Conservation (phyloP, 1,140 invertebrate species). For the Drosophila kurseongensis region DNA sequence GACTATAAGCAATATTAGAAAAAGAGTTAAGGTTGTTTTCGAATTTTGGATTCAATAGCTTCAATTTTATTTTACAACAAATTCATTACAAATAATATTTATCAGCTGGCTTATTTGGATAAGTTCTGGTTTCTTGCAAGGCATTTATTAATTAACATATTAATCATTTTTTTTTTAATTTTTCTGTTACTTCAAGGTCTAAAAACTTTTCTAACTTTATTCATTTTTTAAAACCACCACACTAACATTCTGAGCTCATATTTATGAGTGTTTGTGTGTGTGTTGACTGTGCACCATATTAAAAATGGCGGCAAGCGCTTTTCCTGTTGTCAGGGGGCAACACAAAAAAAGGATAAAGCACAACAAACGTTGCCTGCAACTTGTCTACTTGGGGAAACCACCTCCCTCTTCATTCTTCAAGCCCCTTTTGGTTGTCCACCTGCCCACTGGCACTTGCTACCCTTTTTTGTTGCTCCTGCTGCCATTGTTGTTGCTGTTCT, state of each 20-base stretch:
- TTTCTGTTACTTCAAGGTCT: neutral
- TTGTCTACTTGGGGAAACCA: slow-evolving; percentile 35
- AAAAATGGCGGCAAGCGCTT: slow-evolving; percentile 77
- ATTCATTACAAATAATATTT: too few species aligned
- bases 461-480: slow-evolving; percentile 46
- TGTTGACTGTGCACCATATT: slow-evolving; percentile 63
- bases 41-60: too few species aligned
- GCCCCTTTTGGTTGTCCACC: slow-evolving; percentile 34
- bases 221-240: neutral
- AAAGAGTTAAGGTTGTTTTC: too few species aligned
- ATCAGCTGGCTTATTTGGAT: too few species aligned
- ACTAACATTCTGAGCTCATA: neutral
- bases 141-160: neutral
- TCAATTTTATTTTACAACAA: too few species aligned
- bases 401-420: slow-evolving; percentile 1
- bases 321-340: slow-evolving; percentile 52
- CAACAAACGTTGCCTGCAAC: slow-evolving; percentile 59
- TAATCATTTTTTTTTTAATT: too few species aligned
- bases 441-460: slow-evolving; percentile 66
- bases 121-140: too few species aligned
- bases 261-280: slow-evolving; percentile 9
- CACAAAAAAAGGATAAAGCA: slow-evolving; percentile 36
- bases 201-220: neutral
- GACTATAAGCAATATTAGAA: too few species aligned
- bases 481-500: slow-evolving; percentile 13